phyloP scores from a whole-genome alignment of 2,797 vertebrate species.

The Pseudomugil tenellus region DNA sequence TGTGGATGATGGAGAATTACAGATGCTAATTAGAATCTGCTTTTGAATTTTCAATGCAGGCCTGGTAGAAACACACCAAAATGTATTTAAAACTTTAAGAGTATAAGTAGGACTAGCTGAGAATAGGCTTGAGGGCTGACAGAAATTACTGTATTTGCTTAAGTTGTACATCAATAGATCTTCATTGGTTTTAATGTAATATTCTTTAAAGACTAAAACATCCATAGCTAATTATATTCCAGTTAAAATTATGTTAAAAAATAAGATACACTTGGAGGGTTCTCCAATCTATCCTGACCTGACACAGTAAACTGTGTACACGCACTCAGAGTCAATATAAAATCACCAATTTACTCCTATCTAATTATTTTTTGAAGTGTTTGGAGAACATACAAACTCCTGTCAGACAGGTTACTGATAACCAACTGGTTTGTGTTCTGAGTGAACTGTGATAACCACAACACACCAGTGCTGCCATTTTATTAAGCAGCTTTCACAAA shows the following conservation, averaged over 20 bases:
- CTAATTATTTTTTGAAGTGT: neutral
- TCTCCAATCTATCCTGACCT: neutral
- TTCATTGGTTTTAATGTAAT: neutral
- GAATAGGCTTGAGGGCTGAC: too few species aligned
- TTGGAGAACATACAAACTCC: neutral
- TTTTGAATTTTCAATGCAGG: too few species aligned
- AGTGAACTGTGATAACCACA: neutral
- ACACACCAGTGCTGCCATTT: neutral
- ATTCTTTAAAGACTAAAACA: neutral
- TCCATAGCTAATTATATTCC: neutral
- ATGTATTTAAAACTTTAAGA: too few species aligned
- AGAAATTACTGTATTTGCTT: too few species aligned
- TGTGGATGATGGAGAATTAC: neutral
- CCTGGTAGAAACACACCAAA: too few species aligned
- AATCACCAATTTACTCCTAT: neutral
- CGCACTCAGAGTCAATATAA: neutral
- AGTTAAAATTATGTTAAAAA: neutral
- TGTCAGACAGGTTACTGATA: neutral
- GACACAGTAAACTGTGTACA: neutral
- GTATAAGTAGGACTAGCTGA: too few species aligned
- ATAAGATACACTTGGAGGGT: too few species aligned
- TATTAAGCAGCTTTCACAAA: neutral
- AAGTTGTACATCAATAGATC: neutral
- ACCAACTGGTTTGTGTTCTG: neutral
- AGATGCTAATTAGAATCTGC: neutral